A percentile compares a stretch with the other conserved stretches of the same genome.
Evolutionary conservation across 2,888 invertebrate species (phyloP).

Genomic region (Brachylomia viminalis): DNA sequence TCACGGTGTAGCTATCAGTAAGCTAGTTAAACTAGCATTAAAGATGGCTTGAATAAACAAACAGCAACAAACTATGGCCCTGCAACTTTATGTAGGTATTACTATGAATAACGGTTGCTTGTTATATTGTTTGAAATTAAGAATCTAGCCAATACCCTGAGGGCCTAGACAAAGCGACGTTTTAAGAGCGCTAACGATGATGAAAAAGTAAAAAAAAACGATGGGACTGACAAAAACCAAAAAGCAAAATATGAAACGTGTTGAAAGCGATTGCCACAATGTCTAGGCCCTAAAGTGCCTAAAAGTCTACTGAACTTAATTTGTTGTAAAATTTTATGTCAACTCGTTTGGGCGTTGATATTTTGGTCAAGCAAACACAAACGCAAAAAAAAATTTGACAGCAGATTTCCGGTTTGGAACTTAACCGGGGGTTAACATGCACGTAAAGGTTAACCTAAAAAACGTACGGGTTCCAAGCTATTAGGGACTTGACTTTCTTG

Average conservation of each 20-base stretch:
- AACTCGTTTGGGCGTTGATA: background rate
- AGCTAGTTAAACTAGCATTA: constrained; percentile 25
- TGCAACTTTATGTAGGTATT: constrained; percentile 5
- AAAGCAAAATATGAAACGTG: background rate
- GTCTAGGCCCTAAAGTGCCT: background rate
- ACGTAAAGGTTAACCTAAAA: background rate
- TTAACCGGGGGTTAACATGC: background rate
- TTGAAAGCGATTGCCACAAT: background rate
- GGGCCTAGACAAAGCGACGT: background rate
- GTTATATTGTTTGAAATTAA: background rate
- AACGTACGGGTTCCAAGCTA: background rate
- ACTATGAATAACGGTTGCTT: background rate
- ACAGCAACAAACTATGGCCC: constrained; percentile 12
- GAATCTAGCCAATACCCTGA: background rate
- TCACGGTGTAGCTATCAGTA: constrained; percentile 35
- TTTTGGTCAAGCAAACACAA: background rate
- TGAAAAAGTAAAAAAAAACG: background rate
- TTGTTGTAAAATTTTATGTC: background rate
- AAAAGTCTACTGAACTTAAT: background rate
- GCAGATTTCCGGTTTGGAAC: background rate
- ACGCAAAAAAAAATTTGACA: background rate
- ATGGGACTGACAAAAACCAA: background rate
- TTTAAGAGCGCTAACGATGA: no score
- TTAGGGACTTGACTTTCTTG: background rate
- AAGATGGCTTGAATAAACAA: constrained; percentile 25